Evolutionary conservation across 2,888 invertebrate genomes (phyloP).

Genomic region (Deladenus siricidicola): DNA sequence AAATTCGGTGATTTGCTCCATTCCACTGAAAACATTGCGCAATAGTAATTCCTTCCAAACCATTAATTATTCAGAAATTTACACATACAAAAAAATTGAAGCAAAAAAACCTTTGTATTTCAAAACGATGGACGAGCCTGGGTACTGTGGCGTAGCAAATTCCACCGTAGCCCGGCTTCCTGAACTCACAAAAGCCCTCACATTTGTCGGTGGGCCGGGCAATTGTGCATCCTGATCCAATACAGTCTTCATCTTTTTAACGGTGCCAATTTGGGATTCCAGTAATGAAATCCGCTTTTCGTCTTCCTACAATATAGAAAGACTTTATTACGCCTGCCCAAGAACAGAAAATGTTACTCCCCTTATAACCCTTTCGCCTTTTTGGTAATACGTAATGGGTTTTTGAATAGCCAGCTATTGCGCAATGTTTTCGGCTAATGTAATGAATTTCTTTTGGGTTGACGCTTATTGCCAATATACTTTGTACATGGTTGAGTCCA

Average conservation of each 20-base stretch:
- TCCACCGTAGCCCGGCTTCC: slow-evolving; percentile 22
- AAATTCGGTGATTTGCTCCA: slow-evolving; percentile 84
- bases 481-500: no score
- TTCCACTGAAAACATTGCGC: slow-evolving; percentile 69
- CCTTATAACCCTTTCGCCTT: no score
- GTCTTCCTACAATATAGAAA: slow-evolving; percentile 54
- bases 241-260: slow-evolving; percentile 64
- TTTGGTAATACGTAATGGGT: no score
- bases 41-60: neutral
- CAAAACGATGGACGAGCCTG: neutral
- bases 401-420: no score
- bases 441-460: no score
- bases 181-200: slow-evolving; percentile 15
- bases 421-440: no score
- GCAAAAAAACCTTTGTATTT: slow-evolving; percentile 4
- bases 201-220: slow-evolving; percentile 22
- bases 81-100: no score
- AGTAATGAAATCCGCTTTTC: slow-evolving; percentile 65
- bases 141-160: slow-evolving; percentile 16
- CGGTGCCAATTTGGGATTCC: slow-evolving; percentile 72
- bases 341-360: no score
- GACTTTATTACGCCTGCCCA: neutral
- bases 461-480: no score
- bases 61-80: no score
- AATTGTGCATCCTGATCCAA: slow-evolving; percentile 11